Percentiles rank a stretch among this genome's conserved stretches.
These are phyloP conservation scores for Galemys pyrenaicus DNA, from an alignment of 2,113 vertebrate genomes.

Conservation along the genomic window DNA sequence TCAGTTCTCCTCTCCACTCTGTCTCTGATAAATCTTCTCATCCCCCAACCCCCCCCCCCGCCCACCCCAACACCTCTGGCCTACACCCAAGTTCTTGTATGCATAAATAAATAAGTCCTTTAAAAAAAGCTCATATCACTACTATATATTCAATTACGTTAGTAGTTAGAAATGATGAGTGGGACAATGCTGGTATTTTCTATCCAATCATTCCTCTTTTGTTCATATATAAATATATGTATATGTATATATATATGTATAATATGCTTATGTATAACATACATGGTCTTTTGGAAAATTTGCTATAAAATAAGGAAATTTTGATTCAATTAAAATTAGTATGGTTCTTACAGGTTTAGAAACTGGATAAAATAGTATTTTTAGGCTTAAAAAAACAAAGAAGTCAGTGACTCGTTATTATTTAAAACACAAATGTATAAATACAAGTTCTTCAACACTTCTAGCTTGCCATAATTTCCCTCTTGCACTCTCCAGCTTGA, in stretches of 20 bases:
- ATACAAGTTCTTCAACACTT: background rate
- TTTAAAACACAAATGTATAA: background rate
- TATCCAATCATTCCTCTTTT: background rate
- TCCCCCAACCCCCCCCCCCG: too few relatives aligned
- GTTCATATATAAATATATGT: too few relatives aligned
- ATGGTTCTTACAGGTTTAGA: background rate
- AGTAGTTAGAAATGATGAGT: background rate
- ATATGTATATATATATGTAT: background rate
- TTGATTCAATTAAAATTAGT: background rate
- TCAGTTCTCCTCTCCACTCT: too few relatives aligned
- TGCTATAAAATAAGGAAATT: background rate
- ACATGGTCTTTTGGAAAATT: background rate
- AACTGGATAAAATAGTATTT: background rate
- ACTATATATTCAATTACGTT: background rate
- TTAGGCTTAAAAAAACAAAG: background rate
- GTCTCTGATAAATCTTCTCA: too few relatives aligned
- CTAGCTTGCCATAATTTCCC: background rate
- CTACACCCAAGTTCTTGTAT: too few relatives aligned
- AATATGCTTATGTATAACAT: background rate
- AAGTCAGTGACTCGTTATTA: background rate
- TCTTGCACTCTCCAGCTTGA: background rate
- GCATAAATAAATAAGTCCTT: too few relatives aligned
- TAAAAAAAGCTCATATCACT: too few relatives aligned
- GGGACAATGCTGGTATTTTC: background rate
- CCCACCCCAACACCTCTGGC: too few relatives aligned